Evolutionary conservation across 2,888 invertebrate genomes (phyloP), one percentile per base, ranked within the genome.

Genomic region (Eupelmus urozonus): DNA sequence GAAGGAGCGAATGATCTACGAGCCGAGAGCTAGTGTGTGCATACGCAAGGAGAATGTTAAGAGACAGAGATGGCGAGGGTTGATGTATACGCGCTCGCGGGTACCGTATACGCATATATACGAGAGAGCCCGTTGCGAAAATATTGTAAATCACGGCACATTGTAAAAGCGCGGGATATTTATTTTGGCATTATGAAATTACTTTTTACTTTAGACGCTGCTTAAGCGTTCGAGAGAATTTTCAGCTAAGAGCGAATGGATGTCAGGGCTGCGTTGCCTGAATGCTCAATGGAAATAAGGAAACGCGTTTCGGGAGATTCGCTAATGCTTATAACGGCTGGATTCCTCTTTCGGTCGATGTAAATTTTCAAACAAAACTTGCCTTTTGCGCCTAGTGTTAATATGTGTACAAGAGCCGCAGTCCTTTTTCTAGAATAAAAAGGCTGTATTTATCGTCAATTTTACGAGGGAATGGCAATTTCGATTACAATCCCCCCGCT

Each of bases 111-210:
- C n/a, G 13, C 45, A 16, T 2, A 45, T 45, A n/a, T n/a, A n/a
- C n/a, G n/a, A n/a, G n/a, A n/a, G n/a, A n/a, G n/a, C n/a, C n/a
- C n/a, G 34, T 59, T 45, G 45, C 45, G 69, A 69, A 71, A 71
- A 62, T 71, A 71, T 62, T 71, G 45, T 71, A 62, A 71, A 71
- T 71, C 71, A 62, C 13, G 34, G 27, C 34, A 3, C 20, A 71
- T 71, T 71, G 71, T 71, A 59, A 16, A 45, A 51, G 5, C 40
- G 20, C 13, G 5, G 71, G 51, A 49, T 60, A 53, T 71, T 71
- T 62, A 71, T 71, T 49, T 25, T 45, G 45, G 45, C 45, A 42
- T 23, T 9, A 9, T 7, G 9, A 11, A 60, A 60, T 11, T 18
- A 40, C 9, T 16, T 45, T 45, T 34, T 45, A 13, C 13, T 45